phyloP scores from a whole-genome alignment of 2,797 vertebrate genomes.

The Mionectes olivaceus region DNA sequence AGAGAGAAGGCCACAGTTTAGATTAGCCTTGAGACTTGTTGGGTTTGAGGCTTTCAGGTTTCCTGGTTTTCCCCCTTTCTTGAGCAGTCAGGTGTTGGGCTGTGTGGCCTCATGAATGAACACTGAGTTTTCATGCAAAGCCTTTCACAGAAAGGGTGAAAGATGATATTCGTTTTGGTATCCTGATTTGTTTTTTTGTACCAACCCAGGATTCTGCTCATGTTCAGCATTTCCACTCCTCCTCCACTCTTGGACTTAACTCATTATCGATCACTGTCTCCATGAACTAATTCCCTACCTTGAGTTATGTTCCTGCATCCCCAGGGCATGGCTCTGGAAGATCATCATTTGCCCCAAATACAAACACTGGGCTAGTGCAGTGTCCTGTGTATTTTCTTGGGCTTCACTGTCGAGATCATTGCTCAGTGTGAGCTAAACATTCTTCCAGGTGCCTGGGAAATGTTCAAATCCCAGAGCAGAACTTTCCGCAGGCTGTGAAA shows the following conservation, averaged over 20 bases:
- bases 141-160: background rate
- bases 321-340: background rate
- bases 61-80: background rate
- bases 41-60: background rate
- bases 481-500: background rate
- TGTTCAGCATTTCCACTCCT: background rate
- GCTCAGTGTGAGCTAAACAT: background rate
- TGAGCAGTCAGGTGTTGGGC: background rate
- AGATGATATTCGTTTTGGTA: background rate
- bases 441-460: background rate
- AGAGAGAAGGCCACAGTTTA: background rate
- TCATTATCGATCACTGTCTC: background rate
- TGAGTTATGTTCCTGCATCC: background rate
- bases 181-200: background rate
- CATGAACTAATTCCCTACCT: background rate
- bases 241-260: background rate
- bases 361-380: background rate
- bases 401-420: background rate
- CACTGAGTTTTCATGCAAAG: background rate
- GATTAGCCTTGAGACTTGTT: background rate
- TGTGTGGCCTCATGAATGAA: accelerated
- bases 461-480: background rate
- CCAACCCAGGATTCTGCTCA: background rate
- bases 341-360: background rate
- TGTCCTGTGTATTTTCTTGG: background rate